A percentile compares a stretch with the other conserved stretches of the same genome.
phyloP scores from a whole-genome alignment of 2,113 vertebrate genomes.

The Ondatra zibethicus region DNA sequence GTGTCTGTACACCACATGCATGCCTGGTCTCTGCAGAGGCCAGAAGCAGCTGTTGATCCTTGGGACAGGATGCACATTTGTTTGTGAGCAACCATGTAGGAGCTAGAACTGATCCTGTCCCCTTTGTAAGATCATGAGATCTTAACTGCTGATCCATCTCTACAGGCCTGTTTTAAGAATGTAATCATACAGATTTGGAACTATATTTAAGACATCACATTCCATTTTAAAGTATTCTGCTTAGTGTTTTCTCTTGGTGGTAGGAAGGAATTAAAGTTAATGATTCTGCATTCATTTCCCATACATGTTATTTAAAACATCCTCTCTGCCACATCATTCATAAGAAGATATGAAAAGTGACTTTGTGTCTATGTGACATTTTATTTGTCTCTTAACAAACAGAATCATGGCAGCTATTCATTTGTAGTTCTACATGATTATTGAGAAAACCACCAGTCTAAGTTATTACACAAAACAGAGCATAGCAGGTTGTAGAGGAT shows the following conservation, averaged over 20 bases:
- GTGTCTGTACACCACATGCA: not conserved
- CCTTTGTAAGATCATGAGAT: not conserved
- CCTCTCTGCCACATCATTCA: constrained; percentile 12
- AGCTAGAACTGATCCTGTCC: not conserved
- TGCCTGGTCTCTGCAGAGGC: not conserved
- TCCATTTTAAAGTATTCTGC: constrained; percentile 30
- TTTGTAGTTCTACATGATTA: constrained; percentile 61
- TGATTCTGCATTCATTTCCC: constrained; percentile 3
- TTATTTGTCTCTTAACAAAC: constrained; percentile 59
- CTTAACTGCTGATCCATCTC: not conserved
- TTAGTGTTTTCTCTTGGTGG: constrained; percentile 31
- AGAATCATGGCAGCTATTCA: constrained; percentile 50
- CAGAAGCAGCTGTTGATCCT: not conserved
- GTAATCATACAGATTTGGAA: not conserved
- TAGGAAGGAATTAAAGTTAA: constrained; percentile 30
- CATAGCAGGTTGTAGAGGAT: not conserved
- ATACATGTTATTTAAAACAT: constrained; percentile 37
- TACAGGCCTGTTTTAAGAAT: not conserved
- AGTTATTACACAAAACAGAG: constrained; percentile 40
- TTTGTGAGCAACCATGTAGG: not conserved
- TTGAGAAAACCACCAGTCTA: constrained; percentile 60
- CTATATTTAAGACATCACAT: not conserved
- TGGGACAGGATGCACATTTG: not conserved
- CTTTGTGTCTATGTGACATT: constrained; percentile 50
- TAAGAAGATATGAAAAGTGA: constrained; percentile 36